Percentiles rank a stretch among this genome's conserved stretches.
These are phyloP conservation scores for Drosophila elegans DNA, from an alignment of 1,140 invertebrate species.

Conservation along the genomic window DNA sequence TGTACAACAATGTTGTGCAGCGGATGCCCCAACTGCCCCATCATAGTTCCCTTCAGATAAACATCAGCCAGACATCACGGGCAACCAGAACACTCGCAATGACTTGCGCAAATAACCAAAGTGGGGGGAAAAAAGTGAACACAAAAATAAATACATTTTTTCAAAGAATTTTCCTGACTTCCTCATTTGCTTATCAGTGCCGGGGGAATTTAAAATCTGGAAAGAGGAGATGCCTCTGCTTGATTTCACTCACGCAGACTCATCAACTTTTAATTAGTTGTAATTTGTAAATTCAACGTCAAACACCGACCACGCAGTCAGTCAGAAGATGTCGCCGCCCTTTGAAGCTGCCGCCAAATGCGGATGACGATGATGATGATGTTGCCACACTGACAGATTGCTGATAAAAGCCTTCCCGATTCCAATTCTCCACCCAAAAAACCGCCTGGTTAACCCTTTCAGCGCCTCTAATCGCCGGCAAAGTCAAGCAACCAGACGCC, in stretches of 20 bases:
- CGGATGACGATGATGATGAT: conserved; percentile 43
- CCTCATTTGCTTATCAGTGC: conserved; percentile 73
- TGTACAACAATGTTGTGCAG: conserved; percentile 62
- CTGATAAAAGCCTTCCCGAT: conserved; percentile 58
- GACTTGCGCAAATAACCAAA: conserved; percentile 58
- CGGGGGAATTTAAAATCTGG: conserved; percentile 22
- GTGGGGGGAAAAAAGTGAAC: conserved; percentile 39
- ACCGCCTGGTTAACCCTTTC: conserved; percentile 33
- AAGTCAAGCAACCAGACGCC: conserved; percentile 50
- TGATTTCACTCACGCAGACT: conserved; percentile 81
- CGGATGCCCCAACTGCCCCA: conserved; percentile 57
- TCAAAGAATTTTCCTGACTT: conserved; percentile 68
- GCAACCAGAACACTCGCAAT: conserved; percentile 33
- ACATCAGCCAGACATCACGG: conserved; percentile 42
- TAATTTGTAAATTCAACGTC: conserved; percentile 83
- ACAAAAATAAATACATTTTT: conserved; percentile 61
- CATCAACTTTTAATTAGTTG: conserved; percentile 84
- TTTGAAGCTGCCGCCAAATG: conserved; percentile 67
- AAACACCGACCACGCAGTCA: conserved; percentile 59
- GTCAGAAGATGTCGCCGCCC: conserved; percentile 34
- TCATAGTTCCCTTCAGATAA: conserved; percentile 50
- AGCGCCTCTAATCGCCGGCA: conserved; percentile 51
- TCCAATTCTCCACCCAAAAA: not conserved
- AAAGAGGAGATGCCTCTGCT: conserved; percentile 41
- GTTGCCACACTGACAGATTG: conserved; percentile 72